Evolutionary conservation across 2,888 invertebrate species (phyloP).

Genomic region (Athalia circularis): DNA sequence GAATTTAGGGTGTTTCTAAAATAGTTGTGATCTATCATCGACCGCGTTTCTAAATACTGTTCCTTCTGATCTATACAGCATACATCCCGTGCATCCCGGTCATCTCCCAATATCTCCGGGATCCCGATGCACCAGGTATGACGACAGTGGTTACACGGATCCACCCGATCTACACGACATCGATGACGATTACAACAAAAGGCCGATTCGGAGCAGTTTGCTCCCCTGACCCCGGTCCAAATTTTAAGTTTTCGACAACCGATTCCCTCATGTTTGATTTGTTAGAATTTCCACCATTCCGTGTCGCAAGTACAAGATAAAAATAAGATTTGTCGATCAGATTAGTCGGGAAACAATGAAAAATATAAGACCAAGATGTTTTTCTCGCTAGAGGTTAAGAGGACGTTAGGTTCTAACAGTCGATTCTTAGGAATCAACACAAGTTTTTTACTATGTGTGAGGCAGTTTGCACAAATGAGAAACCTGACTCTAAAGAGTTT

Average conservation of each 20-base stretch:
- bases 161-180: conserved; percentile 81
- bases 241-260: conserved; percentile 50
- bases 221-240: conserved; percentile 65
- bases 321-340: neutral
- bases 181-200: conserved; percentile 82
- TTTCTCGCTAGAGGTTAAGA: too few species aligned
- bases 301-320: neutral
- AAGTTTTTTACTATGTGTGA: too few species aligned
- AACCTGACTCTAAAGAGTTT: too few species aligned
- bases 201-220: conserved; percentile 75
- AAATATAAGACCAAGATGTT: neutral
- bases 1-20: conserved; percentile 40
- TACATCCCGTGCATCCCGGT: conserved; percentile 75
- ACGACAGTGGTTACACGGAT: conserved; percentile 85
- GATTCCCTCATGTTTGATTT: conserved; percentile 26
- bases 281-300: conserved; percentile 4
- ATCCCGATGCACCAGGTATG: conserved; percentile 80
- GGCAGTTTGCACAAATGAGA: too few species aligned
- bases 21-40: neutral
- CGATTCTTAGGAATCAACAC: too few species aligned
- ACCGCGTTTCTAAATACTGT: neutral
- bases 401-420: too few species aligned
- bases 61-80: conserved; percentile 73
- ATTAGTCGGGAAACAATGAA: neutral
- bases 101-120: conserved; percentile 75